A percentile compares a stretch with the other conserved stretches of the same genome.
These are phyloP conservation scores for Drosophila funebris DNA, from an alignment of 1,140 invertebrate genomes.

Conservation along the genomic window DNA sequence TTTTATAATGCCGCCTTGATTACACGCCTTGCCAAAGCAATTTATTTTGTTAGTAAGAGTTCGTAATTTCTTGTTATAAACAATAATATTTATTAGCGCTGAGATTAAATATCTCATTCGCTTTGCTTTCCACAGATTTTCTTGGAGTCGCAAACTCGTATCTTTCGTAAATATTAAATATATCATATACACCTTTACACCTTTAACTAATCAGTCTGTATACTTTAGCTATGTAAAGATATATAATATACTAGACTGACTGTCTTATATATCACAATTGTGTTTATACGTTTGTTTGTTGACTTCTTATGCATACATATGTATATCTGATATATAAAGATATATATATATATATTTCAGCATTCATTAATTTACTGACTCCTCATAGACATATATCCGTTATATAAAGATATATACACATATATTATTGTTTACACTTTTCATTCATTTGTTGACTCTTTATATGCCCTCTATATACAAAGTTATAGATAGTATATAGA, in stretches of 20 bases:
- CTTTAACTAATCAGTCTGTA: too few relatives aligned
- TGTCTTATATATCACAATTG: too few relatives aligned
- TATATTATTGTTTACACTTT: not conserved
- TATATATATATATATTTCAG: not conserved
- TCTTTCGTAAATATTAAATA: too few relatives aligned
- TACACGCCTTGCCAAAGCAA: not conserved
- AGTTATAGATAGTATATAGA: not conserved
- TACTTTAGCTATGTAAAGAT: too few relatives aligned
- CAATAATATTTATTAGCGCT: not conserved
- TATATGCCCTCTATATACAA: not conserved
- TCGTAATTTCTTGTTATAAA: not conserved
- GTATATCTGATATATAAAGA: too few relatives aligned
- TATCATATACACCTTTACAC: too few relatives aligned
- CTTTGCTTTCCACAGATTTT: too few relatives aligned
- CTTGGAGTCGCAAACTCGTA: too few relatives aligned
- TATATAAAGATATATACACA: not conserved
- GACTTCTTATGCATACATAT: not conserved
- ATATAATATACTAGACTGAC: too few relatives aligned
- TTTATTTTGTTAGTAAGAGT: too few relatives aligned
- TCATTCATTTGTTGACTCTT: not conserved
- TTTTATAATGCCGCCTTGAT: conserved; percentile 2
- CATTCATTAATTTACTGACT: too few relatives aligned
- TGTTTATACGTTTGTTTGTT: too few relatives aligned
- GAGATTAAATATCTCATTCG: not conserved
- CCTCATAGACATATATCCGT: not conserved